Base-by-base conservation (phyloP, 1,140 invertebrate species). In the Danaus melanippus region DNA sequence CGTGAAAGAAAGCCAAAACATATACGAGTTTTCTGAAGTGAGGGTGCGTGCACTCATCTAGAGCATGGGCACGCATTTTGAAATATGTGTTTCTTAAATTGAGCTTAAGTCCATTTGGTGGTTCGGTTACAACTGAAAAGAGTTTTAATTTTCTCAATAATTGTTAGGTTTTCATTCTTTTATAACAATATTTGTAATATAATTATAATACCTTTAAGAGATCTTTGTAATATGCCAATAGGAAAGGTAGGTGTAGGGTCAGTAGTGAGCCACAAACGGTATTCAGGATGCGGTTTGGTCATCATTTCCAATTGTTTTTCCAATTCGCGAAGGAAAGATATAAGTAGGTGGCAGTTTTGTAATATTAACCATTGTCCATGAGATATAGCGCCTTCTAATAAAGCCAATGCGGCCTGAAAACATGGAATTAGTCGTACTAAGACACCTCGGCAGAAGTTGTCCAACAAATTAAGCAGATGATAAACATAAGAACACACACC, bases 231-330 rank as follows among this genome's bases (percentile, higher is more conserved):
- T 58, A 97, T 94, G 46, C 95, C 95, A 67, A 97, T 95, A 5
- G 96, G 96, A 81, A 98, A 97, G 1, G 89, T 89, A 0, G 92
- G 90, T 0, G 92, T 94, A 0, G 95, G 93, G 75, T 97, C 95
- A 0, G 95, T 97, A 1, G 95, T 97, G 21, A 98, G 83, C 96
- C 96, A 98, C 0, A 98, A 85, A n/a, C 96, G 87, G 79, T 97
- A 97, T 77, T 97, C 94, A 0, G 94, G 92, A 89, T 97, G 94
- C 0, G 94, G 93, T 66, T 92, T 93, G 45, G 85, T 90, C 52
- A 95, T 89, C 65, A 92, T 89, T 64, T 96, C 95, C 43, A 97
- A 77, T 58, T 92, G 88, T 73, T 96, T 96, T 77, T 97, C 95
- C 46, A 97, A 79, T 45, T 92, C 90, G 17, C 89, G 89, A 0